Evolutionary conservation across 2,797 vertebrate species (phyloP).

Genomic region (Halcyon leucocephala): DNA sequence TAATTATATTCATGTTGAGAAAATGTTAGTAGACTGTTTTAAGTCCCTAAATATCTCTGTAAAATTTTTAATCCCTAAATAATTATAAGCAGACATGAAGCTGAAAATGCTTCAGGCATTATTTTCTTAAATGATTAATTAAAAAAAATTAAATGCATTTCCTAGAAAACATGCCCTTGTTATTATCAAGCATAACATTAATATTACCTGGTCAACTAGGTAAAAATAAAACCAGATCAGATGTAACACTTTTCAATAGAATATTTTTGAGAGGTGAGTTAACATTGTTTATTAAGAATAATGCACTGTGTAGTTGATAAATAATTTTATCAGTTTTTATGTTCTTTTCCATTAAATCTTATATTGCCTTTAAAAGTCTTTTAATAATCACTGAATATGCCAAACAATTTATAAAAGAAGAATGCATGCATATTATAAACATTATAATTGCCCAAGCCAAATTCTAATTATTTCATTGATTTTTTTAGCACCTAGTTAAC

Average conservation of each 20-base stretch:
- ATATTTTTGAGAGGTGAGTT: background rate
- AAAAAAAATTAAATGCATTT: background rate
- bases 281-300: background rate
- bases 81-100: background rate
- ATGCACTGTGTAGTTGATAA: background rate
- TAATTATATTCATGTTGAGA: background rate
- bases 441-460: background rate
- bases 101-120: background rate
- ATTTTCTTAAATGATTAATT: background rate
- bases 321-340: background rate
- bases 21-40: background rate
- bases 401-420: background rate
- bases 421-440: accelerated
- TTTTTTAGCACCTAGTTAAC: background rate
- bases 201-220: background rate
- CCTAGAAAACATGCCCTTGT: background rate
- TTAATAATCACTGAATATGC: background rate
- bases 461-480: background rate
- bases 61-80: background rate
- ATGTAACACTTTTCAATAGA: background rate
- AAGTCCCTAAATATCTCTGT: background rate
- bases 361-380: background rate
- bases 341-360: background rate
- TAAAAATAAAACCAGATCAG: background rate
- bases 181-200: background rate